Conservation (phyloP, 2,113 vertebrate species). For the Heterochromis multidens region DNA sequence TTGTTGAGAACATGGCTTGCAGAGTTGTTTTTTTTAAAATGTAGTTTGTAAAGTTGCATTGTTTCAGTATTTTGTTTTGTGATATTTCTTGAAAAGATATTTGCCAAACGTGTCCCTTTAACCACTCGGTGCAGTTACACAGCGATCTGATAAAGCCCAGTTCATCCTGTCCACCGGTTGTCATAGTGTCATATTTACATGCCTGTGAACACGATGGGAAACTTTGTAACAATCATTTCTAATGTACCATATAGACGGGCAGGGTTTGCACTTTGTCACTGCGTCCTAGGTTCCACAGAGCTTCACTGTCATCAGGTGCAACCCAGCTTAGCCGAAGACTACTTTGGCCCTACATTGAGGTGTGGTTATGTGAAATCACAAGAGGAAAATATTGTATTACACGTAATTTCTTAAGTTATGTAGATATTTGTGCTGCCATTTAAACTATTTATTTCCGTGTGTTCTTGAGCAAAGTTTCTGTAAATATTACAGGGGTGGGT, state of each 20-base stretch:
- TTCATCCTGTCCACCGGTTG: background rate
- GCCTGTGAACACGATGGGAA: background rate
- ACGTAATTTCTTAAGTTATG: slow-evolving; percentile 82
- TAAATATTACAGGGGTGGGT: slow-evolving; percentile 55
- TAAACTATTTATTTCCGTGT: slow-evolving; percentile 91
- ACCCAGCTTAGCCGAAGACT: background rate
- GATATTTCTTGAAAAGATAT: slow-evolving; percentile 11
- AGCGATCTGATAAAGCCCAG: background rate
- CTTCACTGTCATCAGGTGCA: slow-evolving; percentile 1
- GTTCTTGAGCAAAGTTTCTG: slow-evolving; percentile 80
- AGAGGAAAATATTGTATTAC: slow-evolving; percentile 41
- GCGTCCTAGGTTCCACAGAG: background rate
- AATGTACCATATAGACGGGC: background rate
- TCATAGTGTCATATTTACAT: background rate
- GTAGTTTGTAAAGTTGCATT: slow-evolving; percentile 52
- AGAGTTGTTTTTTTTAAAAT: slow-evolving; percentile 15
- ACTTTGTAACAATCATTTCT: background rate
- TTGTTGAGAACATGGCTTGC: slow-evolving; percentile 68
- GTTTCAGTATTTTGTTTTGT: slow-evolving; percentile 47
- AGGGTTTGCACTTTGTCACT: slow-evolving; percentile 50
- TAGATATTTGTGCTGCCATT: slow-evolving; percentile 63
- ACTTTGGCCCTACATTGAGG: slow-evolving; percentile 29
- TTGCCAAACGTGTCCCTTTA: slow-evolving; percentile 40
- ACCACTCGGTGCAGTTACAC: slow-evolving; percentile 49
- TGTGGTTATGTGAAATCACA: slow-evolving; percentile 33